A percentile compares a stretch with the other conserved stretches of the same genome.
These are phyloP conservation scores for Lepus americanus DNA, from an alignment of 2,113 vertebrate genomes.

Conservation along the genomic window DNA sequence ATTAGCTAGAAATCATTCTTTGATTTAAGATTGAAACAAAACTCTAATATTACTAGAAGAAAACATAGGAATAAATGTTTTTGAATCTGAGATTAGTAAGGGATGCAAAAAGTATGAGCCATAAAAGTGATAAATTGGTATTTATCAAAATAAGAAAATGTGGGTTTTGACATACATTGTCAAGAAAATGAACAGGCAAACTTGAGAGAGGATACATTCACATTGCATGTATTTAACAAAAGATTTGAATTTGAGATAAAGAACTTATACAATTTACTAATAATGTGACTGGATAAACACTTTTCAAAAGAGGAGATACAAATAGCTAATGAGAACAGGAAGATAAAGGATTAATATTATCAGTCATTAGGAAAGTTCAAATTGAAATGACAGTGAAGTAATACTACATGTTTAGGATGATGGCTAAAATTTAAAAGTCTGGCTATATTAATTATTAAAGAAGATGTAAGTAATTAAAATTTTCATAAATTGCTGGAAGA, in stretches of 20 bases:
- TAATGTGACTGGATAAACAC: background rate
- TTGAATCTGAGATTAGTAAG: background rate
- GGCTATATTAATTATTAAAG: background rate
- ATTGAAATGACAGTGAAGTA: background rate
- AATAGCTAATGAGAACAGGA: too few relatives aligned
- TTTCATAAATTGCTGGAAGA: background rate
- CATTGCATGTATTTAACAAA: conserved; percentile 3
- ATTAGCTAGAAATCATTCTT: background rate
- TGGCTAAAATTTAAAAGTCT: background rate
- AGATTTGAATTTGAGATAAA: conserved; percentile 9
- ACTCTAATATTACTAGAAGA: background rate
- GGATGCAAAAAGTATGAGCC: background rate
- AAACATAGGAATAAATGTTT: background rate
- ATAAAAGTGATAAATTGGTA: background rate
- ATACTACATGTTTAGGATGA: background rate
- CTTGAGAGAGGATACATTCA: background rate
- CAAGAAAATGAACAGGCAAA: background rate
- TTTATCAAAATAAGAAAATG: background rate
- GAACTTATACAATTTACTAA: background rate
- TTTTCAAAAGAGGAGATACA: too few relatives aligned
- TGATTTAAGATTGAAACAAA: background rate
- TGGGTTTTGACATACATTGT: background rate
- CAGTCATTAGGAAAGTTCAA: too few relatives aligned
- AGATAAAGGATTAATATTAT: too few relatives aligned
- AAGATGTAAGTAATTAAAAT: background rate